Evolutionary conservation across 2,113 vertebrate species (phyloP), one percentile per base, ranked within the genome.

Genomic region (Ceyx cyanopectus): DNA sequence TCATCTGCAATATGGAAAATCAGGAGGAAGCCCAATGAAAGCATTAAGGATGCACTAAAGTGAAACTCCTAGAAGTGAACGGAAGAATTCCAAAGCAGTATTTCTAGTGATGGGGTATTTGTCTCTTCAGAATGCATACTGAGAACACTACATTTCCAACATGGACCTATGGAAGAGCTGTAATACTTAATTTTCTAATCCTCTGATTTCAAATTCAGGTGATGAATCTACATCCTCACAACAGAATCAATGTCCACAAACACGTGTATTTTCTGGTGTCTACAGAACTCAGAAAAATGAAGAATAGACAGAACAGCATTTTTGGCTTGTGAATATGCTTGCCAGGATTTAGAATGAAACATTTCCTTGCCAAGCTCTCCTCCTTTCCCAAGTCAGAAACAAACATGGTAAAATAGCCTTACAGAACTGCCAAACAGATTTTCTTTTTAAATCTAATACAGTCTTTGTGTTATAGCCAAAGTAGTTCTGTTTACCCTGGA

Each of bases 321-420:
- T 96, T 53, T 74, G 61, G 40, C 0, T 0, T 34, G 74, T 67
- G 56, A 56, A 77, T 32, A 63, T 8, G 19, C 63, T 77, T 93
- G 83, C 43, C 50, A 87, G 46, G 46, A 41, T 81, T 83, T 60
- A 74, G 89, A 78, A 88, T 29, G 73, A 90, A 90, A 81, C 22
- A 69, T 46, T 92, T 70, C 53, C 46, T 88, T 66, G 61, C 80
- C 77, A 84, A 77, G 61, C 18, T 74, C 37, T 78, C 40, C 43
- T 74, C 30, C 58, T 82, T 86, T 79, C 34, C 54, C 63, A 61
- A 65, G 68, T 73, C 73, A 92, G 74, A 85, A 90, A 80, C 16
- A 92, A 90, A 70, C 53, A 88, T 51, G 29, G 82, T 58, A 82
- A 91, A 83, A 94, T 4, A 82, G 23, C 51, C 51, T 73, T 77